Percentiles rank a stretch among this genome's conserved stretches.
Evolutionary conservation across 2,888 invertebrate genomes (phyloP).

Genomic region (Yponomeuta sedellus): DNA sequence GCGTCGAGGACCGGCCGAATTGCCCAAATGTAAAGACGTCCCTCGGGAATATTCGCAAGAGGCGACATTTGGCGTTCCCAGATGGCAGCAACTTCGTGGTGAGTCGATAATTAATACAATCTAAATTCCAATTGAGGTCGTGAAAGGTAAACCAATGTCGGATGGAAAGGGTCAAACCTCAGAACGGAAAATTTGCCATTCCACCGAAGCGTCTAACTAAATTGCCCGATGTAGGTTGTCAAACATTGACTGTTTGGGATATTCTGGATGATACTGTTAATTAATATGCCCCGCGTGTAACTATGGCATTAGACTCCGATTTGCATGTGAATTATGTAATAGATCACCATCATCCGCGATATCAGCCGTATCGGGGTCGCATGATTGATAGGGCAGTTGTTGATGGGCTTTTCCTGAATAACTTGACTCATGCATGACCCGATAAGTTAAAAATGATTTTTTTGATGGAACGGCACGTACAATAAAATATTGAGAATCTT

Average conservation of each 20-base stretch:
- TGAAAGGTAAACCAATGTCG: neutral
- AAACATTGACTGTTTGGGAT: neutral
- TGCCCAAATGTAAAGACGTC: conserved; percentile 55
- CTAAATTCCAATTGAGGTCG: neutral
- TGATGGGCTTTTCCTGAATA: no score
- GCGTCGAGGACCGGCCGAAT: conserved; percentile 17
- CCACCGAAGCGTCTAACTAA: neutral
- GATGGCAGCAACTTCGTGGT: conserved; percentile 50
- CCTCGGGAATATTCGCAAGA: conserved; percentile 42
- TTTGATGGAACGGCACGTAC: no score
- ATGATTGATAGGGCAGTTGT: neutral
- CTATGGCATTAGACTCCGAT: neutral
- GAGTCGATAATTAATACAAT: conserved; percentile 30
- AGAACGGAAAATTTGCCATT: neutral
- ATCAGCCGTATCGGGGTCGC: neutral
- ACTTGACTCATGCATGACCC: no score
- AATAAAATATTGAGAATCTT: no score
- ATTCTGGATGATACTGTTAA: neutral
- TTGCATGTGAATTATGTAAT: neutral
- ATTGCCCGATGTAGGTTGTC: neutral
- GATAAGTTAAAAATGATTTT: no score
- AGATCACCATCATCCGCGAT: neutral
- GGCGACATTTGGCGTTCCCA: conserved; percentile 56
- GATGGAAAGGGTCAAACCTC: neutral
- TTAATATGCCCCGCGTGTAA: neutral